Conservation (phyloP, 2,797 vertebrate species). For the Phataginus tetradactyla region DNA sequence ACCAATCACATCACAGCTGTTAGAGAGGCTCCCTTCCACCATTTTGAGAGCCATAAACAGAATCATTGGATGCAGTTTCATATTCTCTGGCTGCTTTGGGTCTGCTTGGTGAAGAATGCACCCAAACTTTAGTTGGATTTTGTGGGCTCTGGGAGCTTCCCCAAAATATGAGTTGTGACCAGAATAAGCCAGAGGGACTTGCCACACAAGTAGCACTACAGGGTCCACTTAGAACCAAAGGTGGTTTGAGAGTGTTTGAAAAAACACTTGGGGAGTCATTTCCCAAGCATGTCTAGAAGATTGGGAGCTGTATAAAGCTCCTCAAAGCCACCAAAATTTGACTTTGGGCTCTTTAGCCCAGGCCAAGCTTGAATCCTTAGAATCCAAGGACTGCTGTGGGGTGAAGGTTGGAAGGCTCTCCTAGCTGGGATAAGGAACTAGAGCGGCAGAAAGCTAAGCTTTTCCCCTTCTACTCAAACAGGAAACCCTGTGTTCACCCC, state of each 20-base stretch:
- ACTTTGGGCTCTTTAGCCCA: background rate
- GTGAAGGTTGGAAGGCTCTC: slow-evolving; percentile 45
- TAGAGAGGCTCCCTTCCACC: slow-evolving; percentile 55
- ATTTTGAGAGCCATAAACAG: slow-evolving; percentile 56
- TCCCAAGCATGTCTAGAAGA: slow-evolving; percentile 32
- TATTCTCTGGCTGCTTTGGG: slow-evolving; percentile 67
- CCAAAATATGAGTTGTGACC: slow-evolving; percentile 41
- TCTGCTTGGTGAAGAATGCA: slow-evolving; percentile 64
- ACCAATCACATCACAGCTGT: slow-evolving; percentile 66
- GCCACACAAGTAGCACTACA: background rate
- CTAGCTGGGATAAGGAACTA: slow-evolving; percentile 40
- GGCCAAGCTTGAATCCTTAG: slow-evolving; percentile 31
- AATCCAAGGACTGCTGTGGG: background rate
- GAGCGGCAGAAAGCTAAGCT: slow-evolving; percentile 46
- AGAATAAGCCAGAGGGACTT: slow-evolving; percentile 49
- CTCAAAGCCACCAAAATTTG: background rate
- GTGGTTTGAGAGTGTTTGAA: slow-evolving; percentile 28
- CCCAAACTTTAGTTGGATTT: slow-evolving; percentile 59
- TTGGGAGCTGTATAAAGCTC: slow-evolving; percentile 6
- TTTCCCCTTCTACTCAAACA: slow-evolving; percentile 45
- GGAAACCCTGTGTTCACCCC: slow-evolving; percentile 54
- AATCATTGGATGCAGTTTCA: slow-evolving; percentile 53
- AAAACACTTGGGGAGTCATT: slow-evolving; percentile 35
- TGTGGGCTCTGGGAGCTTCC: slow-evolving; percentile 15
- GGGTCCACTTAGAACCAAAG: slow-evolving; percentile 46